A percentile compares a stretch with the other conserved stretches of the same genome.
phyloP scores from a whole-genome alignment of 2,797 vertebrate species.

The Astyanax mexicanus region DNA sequence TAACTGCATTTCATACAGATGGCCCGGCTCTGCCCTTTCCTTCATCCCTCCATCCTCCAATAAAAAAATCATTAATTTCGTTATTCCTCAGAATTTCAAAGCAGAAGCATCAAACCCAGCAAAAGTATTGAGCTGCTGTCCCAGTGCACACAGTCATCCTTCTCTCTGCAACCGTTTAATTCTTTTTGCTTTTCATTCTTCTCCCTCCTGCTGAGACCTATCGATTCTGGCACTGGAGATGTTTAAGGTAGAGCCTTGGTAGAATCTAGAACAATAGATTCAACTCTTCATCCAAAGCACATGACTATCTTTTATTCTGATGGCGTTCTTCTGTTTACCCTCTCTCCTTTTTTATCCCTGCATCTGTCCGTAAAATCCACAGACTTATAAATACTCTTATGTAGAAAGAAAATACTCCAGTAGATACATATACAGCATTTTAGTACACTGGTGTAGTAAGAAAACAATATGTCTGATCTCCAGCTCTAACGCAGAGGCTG shows the following conservation, averaged over 20 bases:
- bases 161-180: neutral
- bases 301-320: too few relatives aligned
- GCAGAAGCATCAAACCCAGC: neutral
- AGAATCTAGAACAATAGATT: too few relatives aligned
- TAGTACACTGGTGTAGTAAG: too few relatives aligned
- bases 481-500: neutral
- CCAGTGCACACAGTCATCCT: neutral
- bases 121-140: neutral
- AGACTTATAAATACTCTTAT: too few relatives aligned
- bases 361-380: neutral
- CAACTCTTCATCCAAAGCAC: too few relatives aligned
- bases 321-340: too few relatives aligned
- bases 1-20: neutral
- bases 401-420: too few relatives aligned
- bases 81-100: slow-evolving; percentile 1
- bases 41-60: neutral
- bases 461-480: too few relatives aligned
- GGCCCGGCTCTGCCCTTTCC: neutral
- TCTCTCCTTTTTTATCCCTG: neutral
- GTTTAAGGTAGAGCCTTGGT: neutral
- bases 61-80: neutral
- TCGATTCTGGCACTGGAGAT: neutral
- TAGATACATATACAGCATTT: too few relatives aligned
- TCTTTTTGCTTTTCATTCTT: neutral
- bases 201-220: slow-evolving; percentile 10